These are phyloP conservation scores for Eupelmus urozonus DNA, from an alignment of 2,888 invertebrate genomes.

Conservation along the genomic window DNA sequence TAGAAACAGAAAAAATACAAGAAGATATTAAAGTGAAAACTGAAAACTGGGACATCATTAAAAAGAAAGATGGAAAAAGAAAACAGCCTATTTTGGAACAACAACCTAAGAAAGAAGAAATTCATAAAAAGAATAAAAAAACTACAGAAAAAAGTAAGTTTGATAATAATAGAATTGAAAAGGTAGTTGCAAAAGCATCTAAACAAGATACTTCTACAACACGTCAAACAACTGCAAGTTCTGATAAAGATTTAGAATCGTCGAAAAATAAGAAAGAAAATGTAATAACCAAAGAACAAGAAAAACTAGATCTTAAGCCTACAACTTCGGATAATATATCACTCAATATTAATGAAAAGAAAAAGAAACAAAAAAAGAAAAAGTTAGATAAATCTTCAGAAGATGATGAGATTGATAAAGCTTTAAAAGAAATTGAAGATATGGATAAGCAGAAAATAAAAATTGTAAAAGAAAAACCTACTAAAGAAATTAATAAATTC, in stretches of 20 bases:
- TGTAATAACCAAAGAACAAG: slow-evolving; percentile 10
- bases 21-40: slow-evolving; percentile 7
- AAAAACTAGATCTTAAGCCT: neutral
- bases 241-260: slow-evolving; percentile 51
- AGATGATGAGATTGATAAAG: slow-evolving; percentile 78
- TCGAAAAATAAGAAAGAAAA: slow-evolving; percentile 22
- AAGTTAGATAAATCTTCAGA: slow-evolving; percentile 69
- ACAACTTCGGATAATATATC: neutral
- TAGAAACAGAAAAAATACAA: slow-evolving; percentile 28
- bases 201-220: neutral
- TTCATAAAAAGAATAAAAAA: slow-evolving; percentile 55
- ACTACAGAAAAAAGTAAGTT: slow-evolving; percentile 30
- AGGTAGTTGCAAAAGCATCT: neutral
- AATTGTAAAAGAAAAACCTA: slow-evolving; percentile 67
- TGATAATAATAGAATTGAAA: slow-evolving; percentile 50
- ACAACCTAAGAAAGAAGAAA: slow-evolving; percentile 48
- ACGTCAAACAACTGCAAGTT: neutral
- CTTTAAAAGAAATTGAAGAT: slow-evolving; percentile 77
- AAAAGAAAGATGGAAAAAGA: slow-evolving; percentile 57
- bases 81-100: slow-evolving; percentile 30
- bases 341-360: slow-evolving; percentile 64
- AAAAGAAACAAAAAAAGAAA: slow-evolving; percentile 70
- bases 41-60: slow-evolving; percentile 52
- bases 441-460: slow-evolving; percentile 72
- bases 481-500: slow-evolving; percentile 60